A percentile compares a stretch with the other conserved stretches of the same genome.
phyloP scores from a whole-genome alignment of 2,113 vertebrate species.

The Actinemys pallida region DNA sequence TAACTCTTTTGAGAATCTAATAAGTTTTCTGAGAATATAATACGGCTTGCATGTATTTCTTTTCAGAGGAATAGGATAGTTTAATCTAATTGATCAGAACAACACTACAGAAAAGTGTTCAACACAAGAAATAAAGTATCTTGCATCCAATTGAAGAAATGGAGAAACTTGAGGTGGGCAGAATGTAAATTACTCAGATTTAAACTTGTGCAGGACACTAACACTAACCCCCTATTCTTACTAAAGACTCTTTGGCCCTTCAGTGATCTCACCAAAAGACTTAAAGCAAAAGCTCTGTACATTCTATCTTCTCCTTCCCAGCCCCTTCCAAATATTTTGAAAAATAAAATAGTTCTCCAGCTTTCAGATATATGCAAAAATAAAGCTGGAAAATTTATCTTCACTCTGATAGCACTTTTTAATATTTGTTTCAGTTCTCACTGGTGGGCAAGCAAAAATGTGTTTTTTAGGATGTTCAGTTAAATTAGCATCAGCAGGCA shows the following conservation, averaged over 20 bases:
- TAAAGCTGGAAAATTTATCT: not conserved
- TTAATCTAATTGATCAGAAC: not conserved
- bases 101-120: not conserved
- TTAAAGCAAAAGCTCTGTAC: not conserved
- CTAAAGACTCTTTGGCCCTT: not conserved
- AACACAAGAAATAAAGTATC: not conserved
- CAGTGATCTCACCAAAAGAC: not conserved
- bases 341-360: not conserved
- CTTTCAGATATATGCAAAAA: not conserved
- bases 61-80: not conserved
- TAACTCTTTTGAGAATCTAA: not conserved
- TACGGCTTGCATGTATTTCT: not conserved
- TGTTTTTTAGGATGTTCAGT: not conserved
- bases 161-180: not conserved
- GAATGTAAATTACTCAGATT: not conserved
- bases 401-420: not conserved
- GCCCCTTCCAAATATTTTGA: not conserved
- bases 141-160: fast-evolving
- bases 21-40: not conserved
- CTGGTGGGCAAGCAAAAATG: not conserved
- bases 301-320: not conserved
- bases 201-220: not conserved
- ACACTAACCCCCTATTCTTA: not conserved
- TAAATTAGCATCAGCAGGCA: not conserved
- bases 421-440: not conserved